A percentile compares a stretch with the other conserved stretches of the same genome.
phyloP scores from a whole-genome alignment of 2,113 vertebrate species.

The Marcusenius ussheri region DNA sequence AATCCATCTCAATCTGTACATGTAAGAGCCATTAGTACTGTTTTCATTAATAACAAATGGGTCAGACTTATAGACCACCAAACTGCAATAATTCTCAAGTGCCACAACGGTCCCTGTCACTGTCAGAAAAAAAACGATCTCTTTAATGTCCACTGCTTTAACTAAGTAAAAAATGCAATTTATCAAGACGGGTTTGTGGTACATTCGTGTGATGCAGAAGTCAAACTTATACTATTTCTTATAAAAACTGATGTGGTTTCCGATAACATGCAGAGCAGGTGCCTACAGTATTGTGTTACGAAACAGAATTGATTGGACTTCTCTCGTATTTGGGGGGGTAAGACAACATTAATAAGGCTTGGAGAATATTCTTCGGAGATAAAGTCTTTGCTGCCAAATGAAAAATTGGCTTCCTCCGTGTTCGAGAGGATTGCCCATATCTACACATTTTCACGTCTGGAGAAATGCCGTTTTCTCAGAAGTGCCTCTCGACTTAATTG shows the following conservation, averaged over 20 bases:
- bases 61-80: constrained; percentile 8
- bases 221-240: constrained; percentile 29
- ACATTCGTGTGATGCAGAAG: constrained; percentile 10
- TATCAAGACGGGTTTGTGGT: background rate
- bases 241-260: constrained; percentile 36
- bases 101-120: constrained; percentile 1
- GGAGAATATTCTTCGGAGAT: constrained; percentile 31
- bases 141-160: background rate
- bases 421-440: constrained; percentile 23
- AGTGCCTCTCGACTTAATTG: background rate
- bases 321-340: constrained; percentile 25
- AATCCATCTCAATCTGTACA: constrained; percentile 8
- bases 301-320: constrained; percentile 36
- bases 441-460: background rate
- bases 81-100: constrained; percentile 4
- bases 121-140: background rate
- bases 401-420: constrained; percentile 31
- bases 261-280: constrained; percentile 35
- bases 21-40: background rate
- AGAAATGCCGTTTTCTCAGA: background rate
- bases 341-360: constrained; percentile 37
- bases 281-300: constrained; percentile 20
- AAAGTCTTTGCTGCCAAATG: constrained; percentile 21
- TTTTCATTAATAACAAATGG: constrained; percentile 17
- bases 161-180: constrained; percentile 10